These are phyloP conservation scores for Apodemia duryi DNA, from an alignment of 2,888 invertebrate species.

Conservation along the genomic window DNA sequence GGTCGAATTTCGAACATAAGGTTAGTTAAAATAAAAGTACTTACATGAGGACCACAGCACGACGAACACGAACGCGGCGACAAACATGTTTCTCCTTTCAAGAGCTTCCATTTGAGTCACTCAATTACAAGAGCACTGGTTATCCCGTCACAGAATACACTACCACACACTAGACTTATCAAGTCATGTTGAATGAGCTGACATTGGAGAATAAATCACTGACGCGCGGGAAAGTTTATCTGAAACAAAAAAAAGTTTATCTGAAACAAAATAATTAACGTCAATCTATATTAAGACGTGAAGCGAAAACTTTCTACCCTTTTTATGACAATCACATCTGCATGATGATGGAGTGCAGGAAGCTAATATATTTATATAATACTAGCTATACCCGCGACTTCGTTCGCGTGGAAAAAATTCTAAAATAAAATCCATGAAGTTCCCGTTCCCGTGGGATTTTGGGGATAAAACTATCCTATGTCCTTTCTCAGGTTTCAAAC, in stretches of 20 bases:
- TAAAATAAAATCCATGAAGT: too few relatives aligned
- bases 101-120: slow-evolving; percentile 63
- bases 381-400: too few relatives aligned
- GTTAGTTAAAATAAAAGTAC: not conserved
- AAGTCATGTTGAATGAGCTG: slow-evolving; percentile 30
- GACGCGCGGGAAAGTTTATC: not conserved
- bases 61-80: slow-evolving; percentile 51
- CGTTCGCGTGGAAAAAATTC: too few relatives aligned
- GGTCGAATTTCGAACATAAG: too few relatives aligned
- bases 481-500: too few relatives aligned
- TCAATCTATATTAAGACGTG: not conserved
- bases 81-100: slow-evolving; percentile 54
- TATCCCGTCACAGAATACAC: slow-evolving; percentile 21
- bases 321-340: too few relatives aligned
- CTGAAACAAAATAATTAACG: slow-evolving; percentile 32
- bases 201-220: slow-evolving; percentile 9
- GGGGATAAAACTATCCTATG: too few relatives aligned
- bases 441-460: too few relatives aligned
- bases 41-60: slow-evolving; percentile 64
- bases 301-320: too few relatives aligned
- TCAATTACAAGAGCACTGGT: slow-evolving; percentile 20
- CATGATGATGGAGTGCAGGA: too few relatives aligned
- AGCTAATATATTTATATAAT: too few relatives aligned
- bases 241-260: too few relatives aligned
- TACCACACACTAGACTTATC: slow-evolving; percentile 26